phyloP scores from a whole-genome alignment of 2,113 vertebrate species.

The Hoplias malabaricus region DNA sequence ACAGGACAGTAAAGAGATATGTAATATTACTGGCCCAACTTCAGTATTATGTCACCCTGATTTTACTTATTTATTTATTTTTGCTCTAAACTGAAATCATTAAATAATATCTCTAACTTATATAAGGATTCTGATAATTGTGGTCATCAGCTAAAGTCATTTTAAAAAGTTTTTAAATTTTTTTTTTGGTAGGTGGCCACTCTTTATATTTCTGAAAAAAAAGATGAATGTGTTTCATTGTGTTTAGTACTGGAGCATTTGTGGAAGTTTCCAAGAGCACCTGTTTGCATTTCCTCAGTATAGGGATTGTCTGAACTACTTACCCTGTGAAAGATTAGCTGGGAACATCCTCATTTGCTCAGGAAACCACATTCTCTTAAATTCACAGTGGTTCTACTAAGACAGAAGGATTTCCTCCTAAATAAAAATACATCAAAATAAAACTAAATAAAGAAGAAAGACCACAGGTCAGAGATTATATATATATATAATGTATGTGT shows the following conservation, averaged over 20 bases:
- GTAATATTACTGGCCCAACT: no score
- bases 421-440: constrained; percentile 52
- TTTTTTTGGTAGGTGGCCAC: not conserved
- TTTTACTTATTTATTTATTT: no score
- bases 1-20: no score
- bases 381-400: constrained; percentile 33
- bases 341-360: constrained; percentile 43
- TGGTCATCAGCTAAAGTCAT: not conserved
- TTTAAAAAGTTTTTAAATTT: not conserved
- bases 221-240: constrained; percentile 30
- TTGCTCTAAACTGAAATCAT: no score
- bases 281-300: constrained; percentile 23
- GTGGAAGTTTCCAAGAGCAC: constrained; percentile 39
- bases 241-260: constrained; percentile 20
- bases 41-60: no score
- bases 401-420: constrained; percentile 50
- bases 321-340: constrained; percentile 41
- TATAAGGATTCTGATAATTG: not conserved
- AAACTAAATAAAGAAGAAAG: constrained; percentile 46
- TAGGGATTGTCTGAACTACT: not conserved
- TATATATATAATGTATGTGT: not conserved
- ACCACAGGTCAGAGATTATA: constrained; percentile 37
- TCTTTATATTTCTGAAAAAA: constrained; percentile 8
- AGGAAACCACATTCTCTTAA: constrained; percentile 43
- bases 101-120: not conserved